Evolutionary conservation across 2,888 invertebrate genomes (phyloP), one percentile per base, ranked within the genome.

Genomic region (Beris morrisii): DNA sequence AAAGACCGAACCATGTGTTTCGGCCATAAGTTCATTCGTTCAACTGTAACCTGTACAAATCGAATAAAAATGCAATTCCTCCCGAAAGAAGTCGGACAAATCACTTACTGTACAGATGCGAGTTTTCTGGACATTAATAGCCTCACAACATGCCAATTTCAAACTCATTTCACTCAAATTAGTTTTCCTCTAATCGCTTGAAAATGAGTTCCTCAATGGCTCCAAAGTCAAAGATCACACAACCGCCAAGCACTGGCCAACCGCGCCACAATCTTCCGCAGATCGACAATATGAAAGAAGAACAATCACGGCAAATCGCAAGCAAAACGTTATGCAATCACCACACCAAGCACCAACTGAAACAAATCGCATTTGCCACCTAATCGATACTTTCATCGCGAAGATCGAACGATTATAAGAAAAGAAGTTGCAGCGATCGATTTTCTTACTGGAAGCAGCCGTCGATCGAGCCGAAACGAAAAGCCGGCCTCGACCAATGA

Each of bases 171-270:
- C 43, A 43, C 32, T 52, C 50, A 38, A 61, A 61, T 52, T 52
- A 61, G 61, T 28, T 28, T 50, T 38, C 11, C 50, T 13, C 38
- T 61, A 50, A 61, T 61, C 50, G 30, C 13, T 43, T 52, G 52
- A 61, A 50, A 61, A 61, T 61, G 50, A 61, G 52, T 61, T 61
- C 61, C 52, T 61, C 52, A 52, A 61, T 61, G 38, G 52, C 61
- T 44, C 50, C 50, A 46, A 61, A 61, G 61, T 61, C 61, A 50
- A 61, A 61, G 61, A 61, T 61, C 61, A 52, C 61, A 52, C 12
- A 22, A 32, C 52, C 38, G 38, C 61, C 52, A 61, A 13, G 61
- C 50, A 50, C 15, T 38, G 12, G 12, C 48, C 12, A 50, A 5
- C 15, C 15, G 22, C 15, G 50, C 50, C 11, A 15, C 46, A 46